Base-by-base conservation (phyloP, 2,888 invertebrate species). In the Eupithecia vulgata region DNA sequence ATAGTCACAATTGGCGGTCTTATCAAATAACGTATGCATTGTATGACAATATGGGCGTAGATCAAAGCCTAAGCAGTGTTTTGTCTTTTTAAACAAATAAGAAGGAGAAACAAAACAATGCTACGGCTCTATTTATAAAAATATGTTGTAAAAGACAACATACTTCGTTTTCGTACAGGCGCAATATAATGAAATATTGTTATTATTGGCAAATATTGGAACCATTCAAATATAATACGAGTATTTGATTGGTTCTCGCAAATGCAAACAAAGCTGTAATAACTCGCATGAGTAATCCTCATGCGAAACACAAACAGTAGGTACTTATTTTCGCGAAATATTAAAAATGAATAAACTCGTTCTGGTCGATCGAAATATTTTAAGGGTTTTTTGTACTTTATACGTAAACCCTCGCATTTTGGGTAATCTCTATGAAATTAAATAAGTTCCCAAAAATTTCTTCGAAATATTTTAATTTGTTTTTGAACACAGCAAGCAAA, bases 191-290 rank as follows among this genome's bases (percentile, higher is more conserved):
- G 40, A 42, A 21, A 68, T 37, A 45, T 66, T 34, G 30, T 48
- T 67, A 25, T 10, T 30, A 30, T 45, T 66, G 30, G 30, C 30
- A 45, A 69, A 21, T 12, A 42, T 52, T 48, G 21, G 57, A 57
- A 57, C 65, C 40, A 42, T 66, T 59, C 13, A 40, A 65, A 62
- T 15, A 45, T 52, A n/a, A 52, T 64, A 67, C 67, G 13, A 62
- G 62, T 64, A 67, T 72, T 30, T 72, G 62, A 72, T 68, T 72
- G 62, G 34, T 30, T 64, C 62, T 57, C 35, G 35, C 21, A 64
- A 61, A n/a, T 17, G 21, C 48, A 72, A 72, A 72, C 65, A 71
- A 37, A 59, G 65, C 30, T 59, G 35, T 45, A 68, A 65, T 64
- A 72, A 68, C 68, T 48, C 25, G 52, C 65, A 57, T 65, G 35